Base-by-base conservation (phyloP, 2,888 invertebrate genomes). In the Portevinia maculata region DNA sequence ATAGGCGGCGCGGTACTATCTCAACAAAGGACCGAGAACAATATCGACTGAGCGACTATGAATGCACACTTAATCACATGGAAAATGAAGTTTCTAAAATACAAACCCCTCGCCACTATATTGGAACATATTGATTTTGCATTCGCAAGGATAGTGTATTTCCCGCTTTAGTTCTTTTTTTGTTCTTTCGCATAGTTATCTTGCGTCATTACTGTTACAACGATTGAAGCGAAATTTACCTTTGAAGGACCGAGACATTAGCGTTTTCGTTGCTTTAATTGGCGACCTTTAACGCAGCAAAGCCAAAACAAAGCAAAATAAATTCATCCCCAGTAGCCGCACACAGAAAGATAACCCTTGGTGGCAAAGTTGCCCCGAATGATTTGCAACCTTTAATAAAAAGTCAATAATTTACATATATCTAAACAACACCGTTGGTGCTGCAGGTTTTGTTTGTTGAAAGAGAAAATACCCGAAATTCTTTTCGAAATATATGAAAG, bases 21-120 rank as follows among this genome's bases (percentile, higher is more conserved):
- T 60, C 39, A n/a, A n/a, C n/a, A 37, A 24, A 65, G 59, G 74
- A 48, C 21, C 48, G 13, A 13, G 55, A 39, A 75, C 48, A 75
- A 52, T 53, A 34, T 67, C 65, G 48, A 60, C 53, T 48, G 65
- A 79, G 48, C 52, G 34, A 32, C 64, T 70, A 13, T 81, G 75
- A 81, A 75, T 81, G 81, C 70, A 70, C 59, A 75, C 69, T 69
- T 81, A 81, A 81, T 81, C 81, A 81, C 70, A 65, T 75, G 81
- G 81, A 81, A 81, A 81, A 81, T 59, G 75, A 70, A 64, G 75
- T 75, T 64, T 37, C 71, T 17, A 48, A 69, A 57, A 76, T 57
- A 21, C 34, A 41, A 52, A 53, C 46, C n/a, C 13, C 0, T 28
- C 32, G 8, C 17, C 4, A 5, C 5, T 32, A 44, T 1, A 28